Conservation (phyloP, 1,140 invertebrate species). For the Sycobia sp. region DNA sequence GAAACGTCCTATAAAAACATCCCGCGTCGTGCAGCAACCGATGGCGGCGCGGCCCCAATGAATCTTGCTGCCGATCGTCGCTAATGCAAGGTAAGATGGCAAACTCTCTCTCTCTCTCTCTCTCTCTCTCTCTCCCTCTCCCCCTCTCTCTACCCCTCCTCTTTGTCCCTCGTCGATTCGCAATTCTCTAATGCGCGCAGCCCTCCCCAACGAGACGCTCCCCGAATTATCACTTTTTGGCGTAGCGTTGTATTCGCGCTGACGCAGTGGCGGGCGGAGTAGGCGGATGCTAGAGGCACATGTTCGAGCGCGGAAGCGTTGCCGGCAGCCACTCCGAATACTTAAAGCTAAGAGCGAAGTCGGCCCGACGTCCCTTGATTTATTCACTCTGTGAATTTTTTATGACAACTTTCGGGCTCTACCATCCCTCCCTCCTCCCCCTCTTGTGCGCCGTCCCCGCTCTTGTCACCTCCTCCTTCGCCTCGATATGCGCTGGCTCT, state of each 20-base stretch:
- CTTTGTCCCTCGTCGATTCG: no score
- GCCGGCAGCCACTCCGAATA: conserved; percentile 39
- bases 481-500: neutral
- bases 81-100: no score
- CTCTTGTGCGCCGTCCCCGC: neutral
- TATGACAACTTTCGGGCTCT: conserved; percentile 38
- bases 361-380: conserved; percentile 51
- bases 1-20: no score
- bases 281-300: neutral
- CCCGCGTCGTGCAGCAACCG: no score
- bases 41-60: no score
- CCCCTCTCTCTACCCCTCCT: no score
- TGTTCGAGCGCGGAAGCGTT: conserved; percentile 9
- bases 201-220: no score
- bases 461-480: neutral
- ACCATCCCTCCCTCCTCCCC: conserved; percentile 4
- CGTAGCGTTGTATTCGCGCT: neutral
- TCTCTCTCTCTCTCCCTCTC: no score
- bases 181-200: no score
- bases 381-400: conserved; percentile 58
- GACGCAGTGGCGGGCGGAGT: no score
- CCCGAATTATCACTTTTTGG: conserved; percentile 19
- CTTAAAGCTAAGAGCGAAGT: conserved; percentile 48
- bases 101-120: no score
- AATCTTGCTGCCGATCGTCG: no score